Evolutionary conservation across 2,888 invertebrate genomes (phyloP).

Genomic region (Anthophora plumipes): DNA sequence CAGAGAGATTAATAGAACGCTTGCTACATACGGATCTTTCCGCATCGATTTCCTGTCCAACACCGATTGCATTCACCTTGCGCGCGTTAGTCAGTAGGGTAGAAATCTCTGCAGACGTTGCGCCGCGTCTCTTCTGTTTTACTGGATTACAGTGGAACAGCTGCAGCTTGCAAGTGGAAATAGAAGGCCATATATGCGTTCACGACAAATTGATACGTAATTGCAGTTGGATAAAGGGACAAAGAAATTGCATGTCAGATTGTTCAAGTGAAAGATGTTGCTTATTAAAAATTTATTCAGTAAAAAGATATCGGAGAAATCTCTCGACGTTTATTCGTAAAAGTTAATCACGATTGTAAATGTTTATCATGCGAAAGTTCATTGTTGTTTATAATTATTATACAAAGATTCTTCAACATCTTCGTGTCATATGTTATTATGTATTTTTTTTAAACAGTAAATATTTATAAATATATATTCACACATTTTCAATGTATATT

Average conservation of each 20-base stretch:
- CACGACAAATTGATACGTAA: not conserved
- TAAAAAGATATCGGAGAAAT: too few relatives aligned
- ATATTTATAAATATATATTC: too few relatives aligned
- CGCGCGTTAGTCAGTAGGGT: slow-evolving; percentile 1
- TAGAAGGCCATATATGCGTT: not conserved
- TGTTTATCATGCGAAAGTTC: too few relatives aligned
- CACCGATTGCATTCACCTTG: not conserved
- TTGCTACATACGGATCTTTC: not conserved
- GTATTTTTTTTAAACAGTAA: too few relatives aligned
- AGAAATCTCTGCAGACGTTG: not conserved
- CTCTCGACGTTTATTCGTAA: too few relatives aligned
- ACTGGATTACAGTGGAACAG: not conserved
- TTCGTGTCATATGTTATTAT: too few relatives aligned
- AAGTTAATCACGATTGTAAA: too few relatives aligned
- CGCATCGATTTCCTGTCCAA: slow-evolving; percentile 23
- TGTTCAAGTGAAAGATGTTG: not conserved
- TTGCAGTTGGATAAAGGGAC: not conserved
- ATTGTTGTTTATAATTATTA: too few relatives aligned
- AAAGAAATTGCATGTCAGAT: not conserved
- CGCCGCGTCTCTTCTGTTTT: not conserved
- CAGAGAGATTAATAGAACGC: slow-evolving; percentile 6
- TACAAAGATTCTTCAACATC: too few relatives aligned
- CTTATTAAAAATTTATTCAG: too few relatives aligned
- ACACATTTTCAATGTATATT: too few relatives aligned
- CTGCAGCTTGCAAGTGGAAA: not conserved